Percentiles rank a stretch among this genome's conserved stretches.
These are phyloP conservation scores for Nomada ruficornis DNA, from an alignment of 2,888 invertebrate species.

Conservation along the genomic window DNA sequence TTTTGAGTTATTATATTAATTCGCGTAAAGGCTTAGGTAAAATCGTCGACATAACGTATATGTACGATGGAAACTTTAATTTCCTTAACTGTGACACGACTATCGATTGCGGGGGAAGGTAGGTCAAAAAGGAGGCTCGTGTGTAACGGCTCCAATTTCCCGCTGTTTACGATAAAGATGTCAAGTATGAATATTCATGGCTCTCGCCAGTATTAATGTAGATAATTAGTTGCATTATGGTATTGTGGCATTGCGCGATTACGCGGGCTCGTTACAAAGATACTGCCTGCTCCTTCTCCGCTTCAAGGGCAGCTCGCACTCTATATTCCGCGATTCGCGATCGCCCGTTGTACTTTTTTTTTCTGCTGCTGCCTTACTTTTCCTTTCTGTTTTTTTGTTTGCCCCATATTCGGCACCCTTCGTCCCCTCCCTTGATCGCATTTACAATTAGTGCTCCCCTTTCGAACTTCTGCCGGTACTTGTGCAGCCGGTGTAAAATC, in stretches of 20 bases:
- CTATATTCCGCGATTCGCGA: constrained; percentile 36
- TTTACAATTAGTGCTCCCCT: constrained; percentile 39
- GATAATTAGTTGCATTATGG: constrained; percentile 53
- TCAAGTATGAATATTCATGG: constrained; percentile 60
- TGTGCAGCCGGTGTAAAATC: constrained; percentile 34
- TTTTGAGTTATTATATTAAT: too few species aligned
- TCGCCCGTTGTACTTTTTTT: constrained; percentile 16
- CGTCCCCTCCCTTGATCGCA: not conserved
- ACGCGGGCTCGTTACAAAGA: constrained; percentile 45
- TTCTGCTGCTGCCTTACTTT: not conserved
- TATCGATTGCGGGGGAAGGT: constrained; percentile 12
- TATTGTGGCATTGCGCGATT: constrained; percentile 45
- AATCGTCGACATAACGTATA: not conserved
- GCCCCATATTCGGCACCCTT: not conserved
- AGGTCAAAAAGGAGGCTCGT: constrained; percentile 38
- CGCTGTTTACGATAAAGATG: constrained; percentile 46
- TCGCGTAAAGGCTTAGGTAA: not conserved
- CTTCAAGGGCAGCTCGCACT: constrained; percentile 42
- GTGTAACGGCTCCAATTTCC: constrained; percentile 31
- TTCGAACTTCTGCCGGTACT: constrained; percentile 25
- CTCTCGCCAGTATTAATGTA: constrained; percentile 45
- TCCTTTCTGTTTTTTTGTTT: constrained; percentile 3
- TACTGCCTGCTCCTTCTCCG: constrained; percentile 15
- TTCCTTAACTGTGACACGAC: constrained; percentile 26
- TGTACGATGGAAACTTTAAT: not conserved